Percentiles rank a stretch among this genome's conserved stretches.
Evolutionary conservation across 2,797 vertebrate species (phyloP).

Genomic region (Gambusia yucatana): DNA sequence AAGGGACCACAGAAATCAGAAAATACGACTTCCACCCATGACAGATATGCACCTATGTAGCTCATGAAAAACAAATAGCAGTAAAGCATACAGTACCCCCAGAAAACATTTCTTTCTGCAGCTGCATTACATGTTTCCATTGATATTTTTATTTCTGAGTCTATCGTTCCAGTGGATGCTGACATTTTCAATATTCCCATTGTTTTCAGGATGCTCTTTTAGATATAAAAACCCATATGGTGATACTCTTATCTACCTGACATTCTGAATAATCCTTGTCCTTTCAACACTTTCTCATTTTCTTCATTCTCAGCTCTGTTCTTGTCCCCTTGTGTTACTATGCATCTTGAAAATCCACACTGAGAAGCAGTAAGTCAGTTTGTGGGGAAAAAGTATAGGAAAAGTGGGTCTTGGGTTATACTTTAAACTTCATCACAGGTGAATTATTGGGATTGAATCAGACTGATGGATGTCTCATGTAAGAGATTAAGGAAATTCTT

Average conservation of each 20-base stretch:
- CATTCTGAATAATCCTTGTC: background rate
- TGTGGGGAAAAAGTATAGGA: slow-evolving; percentile 6
- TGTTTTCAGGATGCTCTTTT: slow-evolving; percentile 4
- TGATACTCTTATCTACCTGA: background rate
- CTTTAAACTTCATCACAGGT: slow-evolving; percentile 21
- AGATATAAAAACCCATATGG: background rate
- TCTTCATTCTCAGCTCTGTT: background rate
- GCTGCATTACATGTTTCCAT: background rate
- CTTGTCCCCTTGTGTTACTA: background rate
- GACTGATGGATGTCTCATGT: slow-evolving; percentile 26
- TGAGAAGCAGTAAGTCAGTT: slow-evolving; percentile 7
- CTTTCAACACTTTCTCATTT: background rate
- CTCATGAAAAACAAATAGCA: background rate
- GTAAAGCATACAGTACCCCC: too few relatives aligned
- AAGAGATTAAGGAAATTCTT: slow-evolving; percentile 36
- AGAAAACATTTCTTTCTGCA: background rate
- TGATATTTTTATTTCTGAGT: background rate
- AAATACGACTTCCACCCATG: background rate
- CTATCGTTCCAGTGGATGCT: background rate
- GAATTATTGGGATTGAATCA: slow-evolving; percentile 27
- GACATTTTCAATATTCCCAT: slow-evolving; percentile 14
- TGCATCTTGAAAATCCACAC: background rate
- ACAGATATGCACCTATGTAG: background rate
- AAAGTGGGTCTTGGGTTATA: slow-evolving; percentile 16
- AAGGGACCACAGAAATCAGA: background rate